Percentiles rank a stretch among this genome's conserved stretches.
These are phyloP conservation scores for Tipula lateralis DNA, from an alignment of 2,888 invertebrate genomes.

Conservation along the genomic window DNA sequence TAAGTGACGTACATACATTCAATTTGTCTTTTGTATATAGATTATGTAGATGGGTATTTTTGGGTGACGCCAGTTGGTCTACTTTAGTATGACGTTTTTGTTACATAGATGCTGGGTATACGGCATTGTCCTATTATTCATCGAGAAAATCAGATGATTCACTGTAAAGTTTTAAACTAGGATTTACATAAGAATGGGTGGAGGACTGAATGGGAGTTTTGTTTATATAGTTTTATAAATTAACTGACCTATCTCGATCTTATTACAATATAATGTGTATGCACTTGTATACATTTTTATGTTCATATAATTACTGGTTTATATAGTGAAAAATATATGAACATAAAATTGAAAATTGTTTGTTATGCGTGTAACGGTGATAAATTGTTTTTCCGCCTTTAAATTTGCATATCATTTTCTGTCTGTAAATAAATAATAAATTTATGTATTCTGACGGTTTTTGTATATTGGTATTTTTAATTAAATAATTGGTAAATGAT, in stretches of 20 bases:
- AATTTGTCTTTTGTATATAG: neutral
- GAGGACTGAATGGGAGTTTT: neutral
- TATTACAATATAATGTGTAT: neutral
- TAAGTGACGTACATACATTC: neutral
- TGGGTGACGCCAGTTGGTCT: neutral
- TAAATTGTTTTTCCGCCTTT: neutral
- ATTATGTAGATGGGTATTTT: neutral
- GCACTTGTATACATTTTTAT: neutral
- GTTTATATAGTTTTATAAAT: neutral
- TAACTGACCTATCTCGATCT: neutral
- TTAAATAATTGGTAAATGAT: neutral
- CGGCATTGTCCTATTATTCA: neutral
- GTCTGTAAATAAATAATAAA: neutral
- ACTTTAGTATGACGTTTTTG: neutral
- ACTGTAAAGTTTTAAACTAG: neutral
- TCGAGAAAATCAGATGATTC: neutral
- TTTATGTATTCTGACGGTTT: neutral
- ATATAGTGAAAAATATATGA: neutral
- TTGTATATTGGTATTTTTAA: neutral
- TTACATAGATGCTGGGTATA: neutral
- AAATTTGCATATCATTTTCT: neutral
- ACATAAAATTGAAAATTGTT: neutral
- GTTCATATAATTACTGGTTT: neutral
- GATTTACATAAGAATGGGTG: neutral
- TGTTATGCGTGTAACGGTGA: neutral